Conservation (phyloP, 2,113 vertebrate genomes). For the Cinclus cinclus region DNA sequence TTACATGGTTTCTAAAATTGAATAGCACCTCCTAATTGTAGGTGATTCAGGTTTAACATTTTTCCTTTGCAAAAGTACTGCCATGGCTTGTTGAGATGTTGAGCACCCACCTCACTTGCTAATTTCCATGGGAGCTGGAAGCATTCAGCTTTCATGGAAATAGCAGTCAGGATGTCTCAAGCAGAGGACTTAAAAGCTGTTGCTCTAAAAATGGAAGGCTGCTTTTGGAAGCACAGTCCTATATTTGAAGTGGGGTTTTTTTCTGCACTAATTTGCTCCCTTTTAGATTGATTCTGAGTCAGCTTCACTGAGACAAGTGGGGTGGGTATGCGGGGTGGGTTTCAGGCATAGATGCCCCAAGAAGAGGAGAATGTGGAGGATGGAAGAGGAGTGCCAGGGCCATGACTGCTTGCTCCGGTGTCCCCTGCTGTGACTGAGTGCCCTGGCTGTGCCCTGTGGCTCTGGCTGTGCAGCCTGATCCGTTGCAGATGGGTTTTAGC, state of each 20-base stretch:
- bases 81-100: background rate
- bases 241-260: background rate
- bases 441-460: background rate
- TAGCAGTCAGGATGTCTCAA: constrained; percentile 38
- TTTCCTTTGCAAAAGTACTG: background rate
- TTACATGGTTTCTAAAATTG: background rate
- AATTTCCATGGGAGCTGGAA: constrained; percentile 28
- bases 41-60: constrained; percentile 8
- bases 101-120: constrained; percentile 34
- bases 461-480: background rate
- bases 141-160: constrained; percentile 4
- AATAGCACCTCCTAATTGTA: background rate
- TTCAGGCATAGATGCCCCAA: background rate
- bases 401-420: rapidly evolving
- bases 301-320: background rate
- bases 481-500: background rate
- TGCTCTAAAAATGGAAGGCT: constrained; percentile 36
- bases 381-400: background rate
- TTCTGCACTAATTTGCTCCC: background rate
- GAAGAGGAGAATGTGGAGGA: background rate
- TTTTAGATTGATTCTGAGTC: background rate
- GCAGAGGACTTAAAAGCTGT: constrained; percentile 33
- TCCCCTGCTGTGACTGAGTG: rapidly evolving
- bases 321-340: background rate
- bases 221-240: constrained; percentile 3